Evolutionary conservation across 2,113 vertebrate genomes (phyloP), one percentile per base, ranked within the genome.

Genomic region (Protomyctophum bolini): DNA sequence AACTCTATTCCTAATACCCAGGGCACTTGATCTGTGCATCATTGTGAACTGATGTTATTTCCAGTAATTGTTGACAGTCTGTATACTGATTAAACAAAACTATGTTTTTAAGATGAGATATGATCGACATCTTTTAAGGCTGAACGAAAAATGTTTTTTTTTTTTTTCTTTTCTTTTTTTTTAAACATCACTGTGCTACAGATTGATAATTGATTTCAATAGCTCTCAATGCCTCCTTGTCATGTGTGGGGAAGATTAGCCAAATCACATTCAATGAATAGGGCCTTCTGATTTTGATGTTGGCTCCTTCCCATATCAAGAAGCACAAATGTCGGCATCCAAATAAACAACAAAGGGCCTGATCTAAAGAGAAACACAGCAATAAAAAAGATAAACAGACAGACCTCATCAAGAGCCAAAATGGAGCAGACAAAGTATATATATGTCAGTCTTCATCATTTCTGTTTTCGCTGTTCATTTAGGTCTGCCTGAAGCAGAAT

Each of bases 91-190:
- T 41, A 41, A 41, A 41, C 33, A 41, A 41, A 6, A 6, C 3
- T 41, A 41, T 41, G 33, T 41, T 41, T 41, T 41, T 41, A 41
- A 41, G 33, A 41, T 41, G 33, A 6, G 33, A 41, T 41, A 41
- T 41, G 33, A 41, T 41, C 8, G 73, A 62, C 67, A 82, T 80
- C 72, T 29, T 70, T 78, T 62, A 65, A 75, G 72, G 46, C 72
- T 14, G 51, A 73, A 78, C 28, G 70, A 61, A 81, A 81, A 81
- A 81, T 41, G 1, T 41, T 41, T 41, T 6, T 41, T 41, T 41
- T 81, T 49, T 82, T n/a, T n/a, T n/a, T 79, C 80, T 85, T 81
- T 73, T 79, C 4, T 4, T 83, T 49, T 82, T 79, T 81, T 85
- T 81, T 73, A 79, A 75, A 68, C 75, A 65, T 72, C 64, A 57